These are phyloP conservation scores for Calliscelio sp. DNA, from an alignment of 2,888 invertebrate species.

Conservation along the genomic window DNA sequence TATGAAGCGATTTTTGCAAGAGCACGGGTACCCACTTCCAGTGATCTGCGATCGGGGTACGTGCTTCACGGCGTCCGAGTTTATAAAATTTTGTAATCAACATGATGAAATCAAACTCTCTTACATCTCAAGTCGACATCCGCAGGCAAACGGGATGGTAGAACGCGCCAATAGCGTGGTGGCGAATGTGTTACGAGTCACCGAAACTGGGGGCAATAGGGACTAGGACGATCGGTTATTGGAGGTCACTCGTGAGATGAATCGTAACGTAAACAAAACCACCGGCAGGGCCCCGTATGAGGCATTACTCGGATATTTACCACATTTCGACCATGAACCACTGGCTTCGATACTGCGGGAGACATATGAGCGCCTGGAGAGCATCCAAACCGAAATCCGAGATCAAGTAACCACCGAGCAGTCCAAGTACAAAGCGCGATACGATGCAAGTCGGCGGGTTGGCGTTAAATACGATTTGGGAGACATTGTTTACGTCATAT, in stretches of 20 bases:
- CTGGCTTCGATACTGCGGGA: too few species aligned
- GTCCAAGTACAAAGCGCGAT: not conserved
- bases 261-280: conserved; percentile 17
- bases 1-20: not conserved
- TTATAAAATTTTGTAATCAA: conserved; percentile 38
- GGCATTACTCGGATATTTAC: conserved; percentile 55
- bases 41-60: conserved; percentile 51
- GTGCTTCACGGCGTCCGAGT: conserved; percentile 53
- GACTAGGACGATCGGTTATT: too few species aligned
- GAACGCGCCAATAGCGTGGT: too few species aligned
- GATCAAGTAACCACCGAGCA: not conserved
- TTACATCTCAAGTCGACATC: conserved; percentile 59
- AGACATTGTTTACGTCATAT: not conserved
- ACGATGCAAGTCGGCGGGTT: not conserved
- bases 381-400: not conserved
- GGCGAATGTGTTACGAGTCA: too few species aligned
- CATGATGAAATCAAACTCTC: conserved; percentile 19
- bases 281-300: conserved; percentile 51
- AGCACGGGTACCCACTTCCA: not conserved
- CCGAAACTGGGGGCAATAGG: conserved; percentile 1
- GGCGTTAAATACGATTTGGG: not conserved
- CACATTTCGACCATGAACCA: conserved; percentile 34
- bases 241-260: too few species aligned
- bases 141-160: conserved; percentile 56
- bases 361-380: too few species aligned